Base-by-base conservation (phyloP, 1,140 invertebrate genomes). In the Drosophila ercepeae region DNA sequence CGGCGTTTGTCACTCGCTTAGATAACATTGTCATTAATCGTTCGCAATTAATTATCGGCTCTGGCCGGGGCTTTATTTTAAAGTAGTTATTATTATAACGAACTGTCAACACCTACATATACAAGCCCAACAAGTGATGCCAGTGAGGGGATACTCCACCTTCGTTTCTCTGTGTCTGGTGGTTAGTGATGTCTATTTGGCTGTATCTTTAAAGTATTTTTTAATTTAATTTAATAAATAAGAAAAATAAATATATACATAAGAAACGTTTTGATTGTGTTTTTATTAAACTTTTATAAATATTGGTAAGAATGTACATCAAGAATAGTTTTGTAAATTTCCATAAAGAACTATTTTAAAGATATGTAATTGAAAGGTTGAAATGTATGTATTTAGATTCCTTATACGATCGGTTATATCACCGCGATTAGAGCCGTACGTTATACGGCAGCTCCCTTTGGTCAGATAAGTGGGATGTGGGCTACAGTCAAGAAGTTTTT, bases 61-160 rank as follows among this genome's bases (percentile, higher is more conserved):
- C 34, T 61, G 74, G 61, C 29, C 52, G 36, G 21, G 65, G 71
- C 71, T 72, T 75, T 64, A 81, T 69, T 84, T 86, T 74, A 76
- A 88, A 86, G 82, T 84, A 74, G 81, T 86, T 76, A 81, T 86
- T 84, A 84, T 86, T 76, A 79, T 64, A 76, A 64, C 81, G 48
- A 84, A 84, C 81, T 84, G 81, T 84, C 81, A 84, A 84, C 81
- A 84, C 81, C 81, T 86, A 74, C 72, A 75, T 64, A 64, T 69
- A 53, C 61, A 73, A 45, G 45, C 13, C 13, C n/a, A 39, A 39
- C 39, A 42, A 18, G 39, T 18, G 36, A 69, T 41, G 41, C 14
- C 34, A 55, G 67, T 45, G n/a, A 48, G 11, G 53, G 69, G 2
- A 32, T 32, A 32, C 29, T 32, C 29, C n/a, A n/a, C n/a, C n/a